Percentiles rank a stretch among this genome's conserved stretches.
Evolutionary conservation across 2,797 vertebrate species (phyloP).

Genomic region (Eulemur coronatus): DNA sequence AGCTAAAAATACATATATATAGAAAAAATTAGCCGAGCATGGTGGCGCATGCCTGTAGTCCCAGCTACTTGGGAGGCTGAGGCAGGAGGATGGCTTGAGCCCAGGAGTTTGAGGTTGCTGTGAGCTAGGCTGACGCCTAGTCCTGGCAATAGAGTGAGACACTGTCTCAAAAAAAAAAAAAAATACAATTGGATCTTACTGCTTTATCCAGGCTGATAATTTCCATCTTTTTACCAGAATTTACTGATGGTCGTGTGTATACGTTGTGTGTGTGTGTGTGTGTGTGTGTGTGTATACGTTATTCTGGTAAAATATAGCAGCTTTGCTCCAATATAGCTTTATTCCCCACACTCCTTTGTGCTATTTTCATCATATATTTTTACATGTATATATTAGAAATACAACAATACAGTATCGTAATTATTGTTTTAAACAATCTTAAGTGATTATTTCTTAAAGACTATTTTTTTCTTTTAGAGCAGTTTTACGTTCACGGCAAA

Average conservation of each 20-base stretch:
- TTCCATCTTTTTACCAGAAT: background rate
- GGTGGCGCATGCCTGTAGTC: too few relatives aligned
- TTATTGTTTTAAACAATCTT: background rate
- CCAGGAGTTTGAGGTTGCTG: too few relatives aligned
- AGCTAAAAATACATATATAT: too few relatives aligned
- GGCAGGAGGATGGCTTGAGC: too few relatives aligned
- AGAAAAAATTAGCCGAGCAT: too few relatives aligned
- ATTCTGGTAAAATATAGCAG: background rate
- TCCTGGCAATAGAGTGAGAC: too few relatives aligned
- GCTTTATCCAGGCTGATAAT: background rate
- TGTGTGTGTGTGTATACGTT: background rate
- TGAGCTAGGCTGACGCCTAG: too few relatives aligned
- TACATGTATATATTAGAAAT: background rate
- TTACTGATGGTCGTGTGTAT: background rate
- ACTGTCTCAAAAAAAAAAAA: too few relatives aligned
- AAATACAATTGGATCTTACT: background rate
- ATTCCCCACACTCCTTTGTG: background rate
- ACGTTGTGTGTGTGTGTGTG: background rate
- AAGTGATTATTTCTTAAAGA: background rate
- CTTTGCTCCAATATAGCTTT: background rate
- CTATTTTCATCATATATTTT: background rate
- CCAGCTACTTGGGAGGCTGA: too few relatives aligned
- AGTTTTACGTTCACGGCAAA: background rate
- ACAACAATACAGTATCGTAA: background rate
- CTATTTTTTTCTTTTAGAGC: background rate